Percentiles rank a stretch among this genome's conserved stretches.
phyloP scores from a whole-genome alignment of 2,113 vertebrate genomes.

The Hypocryptadius cinnamomeus region DNA sequence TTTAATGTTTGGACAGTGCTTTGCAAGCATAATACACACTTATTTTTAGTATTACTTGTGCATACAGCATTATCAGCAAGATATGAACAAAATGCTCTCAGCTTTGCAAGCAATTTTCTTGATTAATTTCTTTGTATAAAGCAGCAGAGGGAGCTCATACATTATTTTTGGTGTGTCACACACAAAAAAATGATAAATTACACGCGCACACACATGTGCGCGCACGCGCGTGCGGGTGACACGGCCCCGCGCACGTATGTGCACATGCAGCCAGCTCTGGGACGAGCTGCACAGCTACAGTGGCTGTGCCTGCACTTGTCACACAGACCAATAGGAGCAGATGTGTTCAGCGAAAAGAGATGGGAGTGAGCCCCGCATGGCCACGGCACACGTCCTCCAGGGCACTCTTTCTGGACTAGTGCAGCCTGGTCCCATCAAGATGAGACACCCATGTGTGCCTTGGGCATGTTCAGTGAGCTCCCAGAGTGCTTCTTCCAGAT shows the following conservation, averaged over 20 bases:
- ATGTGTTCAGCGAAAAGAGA: background rate
- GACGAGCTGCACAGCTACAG: background rate
- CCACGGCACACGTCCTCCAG: accelerated
- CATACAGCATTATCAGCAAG: constrained; percentile 21
- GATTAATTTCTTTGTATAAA: constrained; percentile 49
- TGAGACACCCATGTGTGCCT: background rate
- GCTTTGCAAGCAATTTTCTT: constrained; percentile 49
- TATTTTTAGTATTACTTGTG: constrained; percentile 17
- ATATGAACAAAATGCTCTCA: constrained; percentile 26
- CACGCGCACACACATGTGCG: background rate
- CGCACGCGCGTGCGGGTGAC: background rate
- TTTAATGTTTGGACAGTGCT: background rate
- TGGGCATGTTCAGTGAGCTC: background rate
- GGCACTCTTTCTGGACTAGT: background rate
- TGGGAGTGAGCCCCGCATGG: accelerated
- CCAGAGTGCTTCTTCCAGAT: background rate
- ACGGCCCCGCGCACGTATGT: accelerated
- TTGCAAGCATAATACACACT: background rate
- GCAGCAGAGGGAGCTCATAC: constrained; percentile 72
- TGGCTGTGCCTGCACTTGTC: constrained; percentile 39
- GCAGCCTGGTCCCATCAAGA: background rate
- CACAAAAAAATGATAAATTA: constrained; percentile 36
- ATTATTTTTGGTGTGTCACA: constrained; percentile 62
- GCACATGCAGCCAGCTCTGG: background rate
- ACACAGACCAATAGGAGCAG: constrained; percentile 52